phyloP scores from a whole-genome alignment of 2,888 invertebrate species.

The Ischnura elegans region DNA sequence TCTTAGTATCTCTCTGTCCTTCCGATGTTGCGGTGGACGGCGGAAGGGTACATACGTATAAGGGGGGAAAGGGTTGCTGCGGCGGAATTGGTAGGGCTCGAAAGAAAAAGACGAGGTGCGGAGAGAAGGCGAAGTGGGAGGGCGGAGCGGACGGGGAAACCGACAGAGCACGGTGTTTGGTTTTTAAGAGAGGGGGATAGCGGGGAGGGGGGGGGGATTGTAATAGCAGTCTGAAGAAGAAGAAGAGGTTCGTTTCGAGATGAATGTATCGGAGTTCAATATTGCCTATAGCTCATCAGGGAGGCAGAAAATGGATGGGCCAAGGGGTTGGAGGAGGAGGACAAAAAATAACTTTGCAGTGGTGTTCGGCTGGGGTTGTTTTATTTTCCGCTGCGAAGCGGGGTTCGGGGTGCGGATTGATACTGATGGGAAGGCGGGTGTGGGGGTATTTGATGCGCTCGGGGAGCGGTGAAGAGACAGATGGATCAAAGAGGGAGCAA shows the following conservation, averaged over 20 bases:
- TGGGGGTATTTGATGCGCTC: background rate
- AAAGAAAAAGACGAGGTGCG: background rate
- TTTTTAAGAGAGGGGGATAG: background rate
- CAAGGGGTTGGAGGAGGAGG: background rate
- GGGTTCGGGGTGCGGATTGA: background rate
- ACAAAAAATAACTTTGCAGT: background rate
- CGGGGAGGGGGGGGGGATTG: background rate
- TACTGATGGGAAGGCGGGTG: background rate
- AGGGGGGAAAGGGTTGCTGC: background rate
- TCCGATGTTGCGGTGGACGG: background rate
- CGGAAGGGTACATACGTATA: background rate
- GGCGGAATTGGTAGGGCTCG: no score
- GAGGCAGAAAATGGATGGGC: conserved; percentile 51
- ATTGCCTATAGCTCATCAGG: conserved; percentile 67
- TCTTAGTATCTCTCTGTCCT: background rate
- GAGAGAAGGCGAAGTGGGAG: background rate
- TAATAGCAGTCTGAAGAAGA: conserved; percentile 63
- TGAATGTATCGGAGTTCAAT: conserved; percentile 67
- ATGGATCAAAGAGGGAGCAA: conserved; percentile 58
- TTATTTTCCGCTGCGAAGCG: background rate
- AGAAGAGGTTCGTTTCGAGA: conserved; percentile 64
- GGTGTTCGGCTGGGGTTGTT: background rate
- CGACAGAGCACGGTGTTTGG: background rate
- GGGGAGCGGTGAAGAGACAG: conserved; percentile 25
- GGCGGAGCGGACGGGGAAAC: background rate